These are phyloP conservation scores for Sebastes iracundus DNA, from an alignment of 2,797 vertebrate genomes.

Conservation along the genomic window DNA sequence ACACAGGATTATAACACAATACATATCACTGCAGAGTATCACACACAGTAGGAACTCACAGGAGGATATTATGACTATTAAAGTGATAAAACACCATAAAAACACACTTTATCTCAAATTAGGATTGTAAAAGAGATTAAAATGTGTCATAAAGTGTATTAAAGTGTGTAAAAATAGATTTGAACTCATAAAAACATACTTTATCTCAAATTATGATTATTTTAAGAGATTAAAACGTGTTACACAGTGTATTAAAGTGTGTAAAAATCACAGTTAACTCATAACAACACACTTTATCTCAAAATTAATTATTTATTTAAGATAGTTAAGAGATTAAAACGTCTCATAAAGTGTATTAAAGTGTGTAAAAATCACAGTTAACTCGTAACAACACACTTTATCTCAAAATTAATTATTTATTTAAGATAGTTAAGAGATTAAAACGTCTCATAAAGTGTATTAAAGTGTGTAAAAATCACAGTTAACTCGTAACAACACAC, in stretches of 20 bases:
- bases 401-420: too few species aligned
- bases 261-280: neutral
- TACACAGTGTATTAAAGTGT: neutral
- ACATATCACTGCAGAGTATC: neutral
- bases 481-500: too few species aligned
- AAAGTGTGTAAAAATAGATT: neutral
- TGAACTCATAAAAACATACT: neutral
- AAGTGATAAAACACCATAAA: neutral
- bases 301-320: too few species aligned
- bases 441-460: neutral
- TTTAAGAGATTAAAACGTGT: neutral
- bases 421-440: too few species aligned
- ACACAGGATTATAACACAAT: neutral
- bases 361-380: neutral
- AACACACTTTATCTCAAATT: neutral
- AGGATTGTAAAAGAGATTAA: neutral
- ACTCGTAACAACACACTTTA: too few species aligned
- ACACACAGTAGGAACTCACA: neutral
- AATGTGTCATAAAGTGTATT: neutral
- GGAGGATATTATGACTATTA: neutral
- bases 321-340: neutral
- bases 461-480: neutral
- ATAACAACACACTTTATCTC: neutral
- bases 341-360: neutral
- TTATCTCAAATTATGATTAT: too few species aligned